These are phyloP conservation scores for Onychomys arenicola DNA, from an alignment of 2,797 vertebrate genomes.

Conservation along the genomic window DNA sequence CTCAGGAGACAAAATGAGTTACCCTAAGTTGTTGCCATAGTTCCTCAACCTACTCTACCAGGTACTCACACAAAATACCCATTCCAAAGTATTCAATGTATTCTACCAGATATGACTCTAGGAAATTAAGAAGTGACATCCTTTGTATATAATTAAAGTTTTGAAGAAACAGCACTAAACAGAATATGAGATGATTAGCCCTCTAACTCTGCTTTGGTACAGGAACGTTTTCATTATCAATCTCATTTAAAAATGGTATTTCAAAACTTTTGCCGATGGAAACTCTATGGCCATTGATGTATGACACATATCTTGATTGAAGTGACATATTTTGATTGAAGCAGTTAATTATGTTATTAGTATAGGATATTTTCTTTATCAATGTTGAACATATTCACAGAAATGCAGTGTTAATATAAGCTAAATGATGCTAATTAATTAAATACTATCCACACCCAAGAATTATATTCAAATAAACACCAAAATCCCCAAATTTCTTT, in stretches of 20 bases:
- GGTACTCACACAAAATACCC: background rate
- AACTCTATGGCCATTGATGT: too few species aligned
- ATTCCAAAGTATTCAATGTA: background rate
- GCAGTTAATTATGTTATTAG: background rate
- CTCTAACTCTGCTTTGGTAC: too few species aligned
- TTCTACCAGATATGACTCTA: background rate
- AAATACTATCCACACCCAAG: too few species aligned
- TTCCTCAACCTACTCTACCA: too few species aligned
- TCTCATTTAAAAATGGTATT: background rate
- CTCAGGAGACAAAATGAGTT: background rate
- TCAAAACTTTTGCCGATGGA: background rate
- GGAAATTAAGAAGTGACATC: background rate
- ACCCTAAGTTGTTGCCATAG: background rate
- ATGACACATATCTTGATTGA: background rate
- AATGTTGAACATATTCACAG: background rate
- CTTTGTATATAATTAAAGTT: background rate
- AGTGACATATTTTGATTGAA: background rate
- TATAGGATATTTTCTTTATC: background rate
- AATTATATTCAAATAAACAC: background rate
- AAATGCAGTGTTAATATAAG: background rate
- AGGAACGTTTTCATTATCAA: background rate
- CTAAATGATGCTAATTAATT: background rate
- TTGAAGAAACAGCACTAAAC: background rate
- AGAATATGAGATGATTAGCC: background rate
- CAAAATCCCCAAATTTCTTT: background rate